phyloP scores from a whole-genome alignment of 2,888 invertebrate genomes.

The Agrochola lota region DNA sequence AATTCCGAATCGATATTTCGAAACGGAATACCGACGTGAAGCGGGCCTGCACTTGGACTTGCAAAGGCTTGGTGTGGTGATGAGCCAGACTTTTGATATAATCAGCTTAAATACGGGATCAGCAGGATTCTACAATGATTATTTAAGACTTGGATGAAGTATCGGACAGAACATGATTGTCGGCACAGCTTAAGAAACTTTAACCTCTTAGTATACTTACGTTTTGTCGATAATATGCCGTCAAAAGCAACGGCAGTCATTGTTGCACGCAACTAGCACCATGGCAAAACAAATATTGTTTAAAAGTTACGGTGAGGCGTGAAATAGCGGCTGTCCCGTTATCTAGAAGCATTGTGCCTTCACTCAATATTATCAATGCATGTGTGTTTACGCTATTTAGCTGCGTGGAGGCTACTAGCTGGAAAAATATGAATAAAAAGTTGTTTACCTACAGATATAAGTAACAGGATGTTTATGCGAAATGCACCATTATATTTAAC shows the following conservation, averaged over 20 bases:
- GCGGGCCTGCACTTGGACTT: not conserved
- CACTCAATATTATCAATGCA: constrained; percentile 56
- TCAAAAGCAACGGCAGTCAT: constrained; percentile 53
- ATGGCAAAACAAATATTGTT: constrained; percentile 59
- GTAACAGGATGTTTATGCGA: not conserved
- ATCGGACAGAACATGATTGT: not conserved
- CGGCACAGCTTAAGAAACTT: constrained; percentile 3
- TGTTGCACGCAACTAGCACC: constrained; percentile 53
- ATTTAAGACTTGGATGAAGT: not conserved
- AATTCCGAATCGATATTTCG: too few species aligned
- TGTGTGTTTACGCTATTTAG: constrained; percentile 21
- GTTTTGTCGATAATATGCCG: constrained; percentile 28
- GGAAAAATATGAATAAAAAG: not conserved
- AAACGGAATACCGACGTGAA: not conserved
- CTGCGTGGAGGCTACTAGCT: not conserved
- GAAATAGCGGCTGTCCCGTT: constrained; percentile 55
- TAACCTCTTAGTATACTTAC: constrained; percentile 21
- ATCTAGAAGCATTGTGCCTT: constrained; percentile 48
- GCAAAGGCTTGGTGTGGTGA: not conserved
- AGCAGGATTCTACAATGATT: not conserved
- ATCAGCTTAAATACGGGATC: not conserved
- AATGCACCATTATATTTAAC: not conserved
- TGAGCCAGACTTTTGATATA: not conserved
- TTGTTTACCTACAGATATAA: not conserved
- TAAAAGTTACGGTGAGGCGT: constrained; percentile 52